These are phyloP conservation scores for Latrodectus elegans DNA, from an alignment of 2,888 invertebrate genomes.

Conservation along the genomic window DNA sequence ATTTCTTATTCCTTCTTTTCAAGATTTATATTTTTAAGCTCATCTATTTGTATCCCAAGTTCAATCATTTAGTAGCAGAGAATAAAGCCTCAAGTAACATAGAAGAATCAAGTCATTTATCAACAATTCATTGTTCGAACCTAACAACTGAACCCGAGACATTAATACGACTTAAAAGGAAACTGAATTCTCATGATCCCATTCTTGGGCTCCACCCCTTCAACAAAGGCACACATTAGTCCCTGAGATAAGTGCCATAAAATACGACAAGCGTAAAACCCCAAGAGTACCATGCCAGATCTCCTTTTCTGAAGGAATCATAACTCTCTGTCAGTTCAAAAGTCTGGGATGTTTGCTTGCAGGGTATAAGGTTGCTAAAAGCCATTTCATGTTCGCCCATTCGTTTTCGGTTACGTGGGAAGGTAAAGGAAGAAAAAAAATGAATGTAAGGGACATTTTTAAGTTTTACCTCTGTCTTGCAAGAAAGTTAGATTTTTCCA, in stretches of 20 bases:
- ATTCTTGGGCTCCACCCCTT: background rate
- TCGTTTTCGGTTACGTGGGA: slow-evolving; percentile 25
- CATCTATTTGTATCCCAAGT: background rate
- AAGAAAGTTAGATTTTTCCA: background rate
- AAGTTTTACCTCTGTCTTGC: background rate
- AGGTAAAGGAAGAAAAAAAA: slow-evolving; percentile 5
- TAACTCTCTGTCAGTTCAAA: slow-evolving; percentile 31
- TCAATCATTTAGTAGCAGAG: background rate
- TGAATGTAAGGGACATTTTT: background rate
- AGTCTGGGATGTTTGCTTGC: slow-evolving; percentile 22
- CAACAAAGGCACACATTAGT: slow-evolving; percentile 35
- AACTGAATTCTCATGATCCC: too few species aligned
- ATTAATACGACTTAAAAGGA: too few species aligned
- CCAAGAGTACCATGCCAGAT: slow-evolving; percentile 31
- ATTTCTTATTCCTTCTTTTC: too few species aligned
- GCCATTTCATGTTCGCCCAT: slow-evolving; percentile 50
- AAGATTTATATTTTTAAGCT: too few species aligned
- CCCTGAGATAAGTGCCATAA: slow-evolving; percentile 31
- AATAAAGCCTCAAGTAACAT: too few species aligned
- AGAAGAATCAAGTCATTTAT: too few species aligned
- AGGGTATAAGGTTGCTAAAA: slow-evolving; percentile 32
- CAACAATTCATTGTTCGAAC: too few species aligned
- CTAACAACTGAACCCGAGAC: too few species aligned
- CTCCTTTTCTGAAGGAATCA: slow-evolving; percentile 32
- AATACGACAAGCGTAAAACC: slow-evolving; percentile 40